Evolutionary conservation across 2,113 vertebrate species (phyloP).

Genomic region (Meriones unguiculatus): DNA sequence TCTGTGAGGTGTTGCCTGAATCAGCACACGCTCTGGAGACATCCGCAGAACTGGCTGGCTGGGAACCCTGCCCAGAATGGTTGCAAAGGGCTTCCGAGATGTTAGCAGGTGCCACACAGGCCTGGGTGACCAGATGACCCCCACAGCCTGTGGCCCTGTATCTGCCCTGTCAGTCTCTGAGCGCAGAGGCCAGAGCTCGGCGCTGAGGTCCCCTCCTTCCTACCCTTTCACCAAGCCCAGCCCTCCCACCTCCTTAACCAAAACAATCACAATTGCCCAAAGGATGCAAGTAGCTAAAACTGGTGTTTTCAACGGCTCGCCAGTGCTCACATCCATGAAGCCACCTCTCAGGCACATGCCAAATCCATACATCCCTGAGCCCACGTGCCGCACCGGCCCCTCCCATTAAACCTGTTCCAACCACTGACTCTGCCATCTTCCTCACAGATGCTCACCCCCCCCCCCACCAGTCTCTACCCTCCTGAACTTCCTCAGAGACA

Average conservation of each 20-base stretch:
- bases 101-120: constrained; percentile 29
- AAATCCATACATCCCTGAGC: not conserved
- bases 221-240: not conserved
- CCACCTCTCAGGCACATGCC: not conserved
- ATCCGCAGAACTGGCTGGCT: not conserved
- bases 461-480: constrained; percentile 5
- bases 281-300: not conserved
- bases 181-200: not conserved
- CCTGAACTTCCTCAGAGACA: not conserved
- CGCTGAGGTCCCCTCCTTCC: not conserved
- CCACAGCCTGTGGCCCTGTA: not conserved
- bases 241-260: not conserved
- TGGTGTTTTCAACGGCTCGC: not conserved
- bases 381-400: not conserved
- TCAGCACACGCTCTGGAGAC: constrained; percentile 23
- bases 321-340: not conserved
- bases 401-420: not conserved
- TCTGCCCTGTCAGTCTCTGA: not conserved
- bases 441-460: not conserved
- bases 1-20: constrained; percentile 19
- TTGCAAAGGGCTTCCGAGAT: not conserved
- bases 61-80: not conserved
- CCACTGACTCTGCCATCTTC: not conserved
- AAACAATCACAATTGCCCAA: not conserved
- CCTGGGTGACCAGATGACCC: constrained; percentile 9